phyloP scores from a whole-genome alignment of 2,113 vertebrate species.

The Salvelinus alpinus region DNA sequence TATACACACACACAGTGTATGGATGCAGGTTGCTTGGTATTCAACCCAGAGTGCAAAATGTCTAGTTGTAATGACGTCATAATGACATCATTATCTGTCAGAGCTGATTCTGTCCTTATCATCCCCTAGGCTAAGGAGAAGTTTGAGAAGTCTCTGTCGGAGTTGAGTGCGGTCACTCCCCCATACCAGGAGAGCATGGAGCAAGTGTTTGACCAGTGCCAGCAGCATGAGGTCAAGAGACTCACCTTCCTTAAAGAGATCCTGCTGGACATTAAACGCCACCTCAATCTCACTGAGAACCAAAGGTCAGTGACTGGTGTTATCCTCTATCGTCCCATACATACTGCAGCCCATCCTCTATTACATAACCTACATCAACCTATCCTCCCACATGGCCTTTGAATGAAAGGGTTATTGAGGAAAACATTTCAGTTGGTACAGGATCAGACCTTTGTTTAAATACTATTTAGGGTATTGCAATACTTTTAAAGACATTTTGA shows the following conservation, averaged over 20 bases:
- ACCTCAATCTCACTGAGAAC: constrained; percentile 93
- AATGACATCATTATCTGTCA: background rate
- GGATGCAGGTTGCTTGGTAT: background rate
- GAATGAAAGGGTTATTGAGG: no score
- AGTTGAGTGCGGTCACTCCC: constrained; percentile 89
- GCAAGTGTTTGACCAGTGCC: constrained; percentile 97
- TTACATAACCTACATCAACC: background rate
- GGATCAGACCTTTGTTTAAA: no score
- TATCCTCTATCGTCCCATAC: no score
- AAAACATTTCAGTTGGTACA: no score
- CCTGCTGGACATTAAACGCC: constrained; percentile 94
- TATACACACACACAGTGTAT: background rate
- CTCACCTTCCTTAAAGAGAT: constrained; percentile 96
- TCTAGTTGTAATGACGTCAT: background rate
- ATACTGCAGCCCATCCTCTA: background rate
- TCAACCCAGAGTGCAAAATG: background rate
- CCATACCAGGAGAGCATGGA: constrained; percentile 97
- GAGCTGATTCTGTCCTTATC: background rate
- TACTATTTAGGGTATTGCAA: no score
- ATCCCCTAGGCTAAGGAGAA: constrained; percentile 88
- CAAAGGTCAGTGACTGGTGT: constrained; percentile 78
- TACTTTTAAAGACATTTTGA: no score
- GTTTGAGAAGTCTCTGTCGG: constrained; percentile 95
- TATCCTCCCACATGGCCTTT: background rate
- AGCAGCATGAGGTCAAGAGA: constrained; percentile 96